Evolutionary conservation across 2,888 invertebrate genomes (phyloP), one percentile per base, ranked within the genome.

Genomic region (Phortica magna): DNA sequence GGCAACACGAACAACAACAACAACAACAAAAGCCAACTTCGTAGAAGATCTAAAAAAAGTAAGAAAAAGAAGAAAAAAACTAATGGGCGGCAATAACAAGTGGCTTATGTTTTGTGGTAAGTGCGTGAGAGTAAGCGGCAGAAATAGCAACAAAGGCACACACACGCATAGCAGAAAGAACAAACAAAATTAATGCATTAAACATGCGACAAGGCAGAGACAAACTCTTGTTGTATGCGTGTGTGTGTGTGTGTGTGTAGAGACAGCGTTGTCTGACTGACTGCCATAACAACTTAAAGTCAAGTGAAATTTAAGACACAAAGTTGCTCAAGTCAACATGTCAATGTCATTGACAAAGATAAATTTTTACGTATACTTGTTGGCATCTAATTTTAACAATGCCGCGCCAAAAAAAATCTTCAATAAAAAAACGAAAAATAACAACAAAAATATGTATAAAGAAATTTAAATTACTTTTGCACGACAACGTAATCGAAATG

Each of bases 321-420:
- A 48, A 22, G 74, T 39, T 61, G 61, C 22, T 19, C 42, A 42
- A 70, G 42, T 43, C 43, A 43, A 70, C 81, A 83, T 87, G 87
- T 88, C 88, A 88, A 83, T 79, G 82, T 78, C 82, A 79, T 86
- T 83, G 89, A 87, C 88, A 84, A 79, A 82, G 88, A 87, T 80
- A 87, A 85, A 88, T 87, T 83, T 70, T 79, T 75, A 75, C 48
- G 53, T 71, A 57, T 64, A 75, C 68, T 22, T 70, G 19, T 71
- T 61, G 73, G 55, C 39, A 72, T 31, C 22, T 67, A 48, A 9
- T 12, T 48, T 48, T 48, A 48, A 48, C 31, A 31, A 31, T 31
- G 31, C 1, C 31, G 31, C 31, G 31, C 31, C 9, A 59, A 2
- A 19, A 19, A 59, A 2, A 19, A 19, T 17, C 59, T 17, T 17